These are phyloP conservation scores for Iguana delicatissima DNA, from an alignment of 2,797 vertebrate genomes.

Conservation along the genomic window DNA sequence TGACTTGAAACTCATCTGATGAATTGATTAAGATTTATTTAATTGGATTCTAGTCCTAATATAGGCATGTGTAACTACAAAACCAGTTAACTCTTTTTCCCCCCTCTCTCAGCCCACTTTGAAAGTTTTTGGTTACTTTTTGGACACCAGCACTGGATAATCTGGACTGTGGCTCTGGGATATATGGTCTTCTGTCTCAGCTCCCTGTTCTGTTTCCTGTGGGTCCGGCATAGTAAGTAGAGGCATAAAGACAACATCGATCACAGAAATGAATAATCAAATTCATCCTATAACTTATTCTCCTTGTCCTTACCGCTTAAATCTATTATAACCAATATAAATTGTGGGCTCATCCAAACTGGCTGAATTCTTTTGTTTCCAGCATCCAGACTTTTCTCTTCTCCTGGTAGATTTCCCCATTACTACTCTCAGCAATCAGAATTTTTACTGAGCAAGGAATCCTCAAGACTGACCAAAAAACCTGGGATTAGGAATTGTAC, in stretches of 20 bases:
- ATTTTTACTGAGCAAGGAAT: too few species aligned
- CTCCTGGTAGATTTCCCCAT: too few species aligned
- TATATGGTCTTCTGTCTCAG: not conserved
- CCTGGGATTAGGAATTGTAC: too few species aligned
- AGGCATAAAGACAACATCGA: not conserved
- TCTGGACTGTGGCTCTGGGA: conserved; percentile 17
- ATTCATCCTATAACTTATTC: not conserved
- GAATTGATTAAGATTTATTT: not conserved
- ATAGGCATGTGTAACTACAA: not conserved
- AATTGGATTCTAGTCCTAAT: not conserved
- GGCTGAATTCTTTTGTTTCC: too few species aligned
- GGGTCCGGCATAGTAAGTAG: conserved; percentile 8
- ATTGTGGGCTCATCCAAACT: too few species aligned
- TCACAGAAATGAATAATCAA: not conserved
- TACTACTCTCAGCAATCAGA: too few species aligned
- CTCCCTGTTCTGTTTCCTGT: conserved; percentile 10
- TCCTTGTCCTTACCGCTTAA: not conserved
- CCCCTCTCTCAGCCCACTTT: too few species aligned
- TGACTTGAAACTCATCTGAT: not conserved
- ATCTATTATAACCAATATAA: not conserved
- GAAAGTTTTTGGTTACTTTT: not conserved
- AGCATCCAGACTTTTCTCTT: too few species aligned
- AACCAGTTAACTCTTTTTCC: not conserved
- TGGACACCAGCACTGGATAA: conserved; percentile 17
- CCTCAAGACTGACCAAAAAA: too few species aligned